Percentiles rank a stretch among this genome's conserved stretches.
Evolutionary conservation across 2,113 vertebrate genomes (phyloP).

Genomic region (Orthonyx spaldingii): DNA sequence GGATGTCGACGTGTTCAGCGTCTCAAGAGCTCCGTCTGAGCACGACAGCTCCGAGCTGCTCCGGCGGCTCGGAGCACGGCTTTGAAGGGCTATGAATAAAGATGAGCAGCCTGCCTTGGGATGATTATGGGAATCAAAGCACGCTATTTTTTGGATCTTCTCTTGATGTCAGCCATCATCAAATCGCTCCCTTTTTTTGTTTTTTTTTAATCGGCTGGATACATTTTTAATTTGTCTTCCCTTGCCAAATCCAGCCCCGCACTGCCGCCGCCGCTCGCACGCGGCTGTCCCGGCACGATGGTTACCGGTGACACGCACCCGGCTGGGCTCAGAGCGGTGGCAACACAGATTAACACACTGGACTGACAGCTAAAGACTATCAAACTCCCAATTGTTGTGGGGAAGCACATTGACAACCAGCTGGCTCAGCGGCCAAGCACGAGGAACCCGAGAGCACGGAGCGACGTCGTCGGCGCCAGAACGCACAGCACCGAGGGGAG

Average conservation of each 20-base stretch:
- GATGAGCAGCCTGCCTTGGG: slow-evolving; percentile 39
- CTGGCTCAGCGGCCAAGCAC: background rate
- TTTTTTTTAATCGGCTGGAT: background rate
- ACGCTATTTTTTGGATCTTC: background rate
- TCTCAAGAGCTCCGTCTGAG: background rate
- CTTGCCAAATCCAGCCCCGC: background rate
- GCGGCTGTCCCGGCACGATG: background rate
- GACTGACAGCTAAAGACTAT: background rate
- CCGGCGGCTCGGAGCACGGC: background rate
- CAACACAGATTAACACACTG: background rate
- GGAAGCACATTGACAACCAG: background rate
- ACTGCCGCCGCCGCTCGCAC: background rate
- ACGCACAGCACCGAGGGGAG: background rate
- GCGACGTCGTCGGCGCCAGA: fast-evolving
- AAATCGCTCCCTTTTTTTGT: background rate
- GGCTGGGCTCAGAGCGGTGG: background rate
- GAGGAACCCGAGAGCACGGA: background rate
- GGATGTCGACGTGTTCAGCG: background rate
- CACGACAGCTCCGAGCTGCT: background rate
- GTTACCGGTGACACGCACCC: background rate
- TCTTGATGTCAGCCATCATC: slow-evolving; percentile 28
- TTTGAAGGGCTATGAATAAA: slow-evolving; percentile 50
- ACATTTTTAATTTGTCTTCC: slow-evolving; percentile 24
- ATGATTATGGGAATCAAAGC: slow-evolving; percentile 40
- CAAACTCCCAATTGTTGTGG: background rate